Conservation (phyloP, 2,113 vertebrate species). For the Thamnaconus septentrionalis region DNA sequence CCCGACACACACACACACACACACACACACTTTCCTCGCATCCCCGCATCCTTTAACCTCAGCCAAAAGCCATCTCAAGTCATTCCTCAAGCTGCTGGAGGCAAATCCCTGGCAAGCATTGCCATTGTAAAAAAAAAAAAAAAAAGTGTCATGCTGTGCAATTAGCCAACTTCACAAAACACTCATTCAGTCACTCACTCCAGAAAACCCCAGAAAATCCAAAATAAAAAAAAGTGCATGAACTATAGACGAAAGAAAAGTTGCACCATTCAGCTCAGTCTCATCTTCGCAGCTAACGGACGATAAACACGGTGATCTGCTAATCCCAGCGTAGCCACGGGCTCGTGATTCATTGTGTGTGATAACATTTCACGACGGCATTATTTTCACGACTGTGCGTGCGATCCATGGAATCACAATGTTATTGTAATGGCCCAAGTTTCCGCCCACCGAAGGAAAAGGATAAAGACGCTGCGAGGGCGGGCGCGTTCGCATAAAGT, state of each 20-base stretch:
- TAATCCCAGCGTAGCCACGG: conserved; percentile 29
- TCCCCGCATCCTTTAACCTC: no score
- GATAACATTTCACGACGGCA: conserved; percentile 53
- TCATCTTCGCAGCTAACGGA: conserved; percentile 29
- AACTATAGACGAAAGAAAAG: conserved; percentile 38
- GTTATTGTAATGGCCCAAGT: conserved; percentile 28
- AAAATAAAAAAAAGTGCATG: conserved; percentile 13
- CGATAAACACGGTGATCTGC: conserved; percentile 33
- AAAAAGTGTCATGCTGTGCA: no score
- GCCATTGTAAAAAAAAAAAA: no score
- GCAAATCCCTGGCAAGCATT: no score
- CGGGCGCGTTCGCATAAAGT: not conserved
- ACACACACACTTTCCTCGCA: no score
- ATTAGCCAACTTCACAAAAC: no score
- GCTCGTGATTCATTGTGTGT: conserved; percentile 27
- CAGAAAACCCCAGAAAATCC: no score
- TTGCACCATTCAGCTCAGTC: conserved; percentile 23
- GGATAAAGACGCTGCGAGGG: conserved; percentile 2
- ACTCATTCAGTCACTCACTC: no score
- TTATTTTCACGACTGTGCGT: conserved; percentile 12
- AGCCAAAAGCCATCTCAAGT: no score
- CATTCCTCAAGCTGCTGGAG: no score
- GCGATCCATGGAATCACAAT: conserved; percentile 32
- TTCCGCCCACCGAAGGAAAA: conserved; percentile 20
- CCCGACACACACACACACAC: no score